phyloP scores from a whole-genome alignment of 1,140 invertebrate genomes.

The Drosophila azteca region DNA sequence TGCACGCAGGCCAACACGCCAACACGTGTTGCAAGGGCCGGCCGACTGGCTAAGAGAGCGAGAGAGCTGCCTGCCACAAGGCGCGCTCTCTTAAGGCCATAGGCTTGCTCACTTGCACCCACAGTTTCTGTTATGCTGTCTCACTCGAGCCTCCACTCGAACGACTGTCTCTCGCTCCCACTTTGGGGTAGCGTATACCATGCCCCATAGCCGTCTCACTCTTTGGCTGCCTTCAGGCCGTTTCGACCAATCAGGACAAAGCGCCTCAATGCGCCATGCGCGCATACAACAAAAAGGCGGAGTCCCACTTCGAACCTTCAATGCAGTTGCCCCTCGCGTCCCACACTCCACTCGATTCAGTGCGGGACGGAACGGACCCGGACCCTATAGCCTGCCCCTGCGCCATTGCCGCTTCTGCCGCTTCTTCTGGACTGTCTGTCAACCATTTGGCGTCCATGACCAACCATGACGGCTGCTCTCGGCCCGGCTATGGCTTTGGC shows the following conservation, averaged over 20 bases:
- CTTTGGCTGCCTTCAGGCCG: conserved; percentile 42
- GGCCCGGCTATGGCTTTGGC: conserved; percentile 5
- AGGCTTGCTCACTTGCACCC: conserved; percentile 12
- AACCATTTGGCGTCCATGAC: conserved; percentile 80
- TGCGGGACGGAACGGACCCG: conserved; percentile 1
- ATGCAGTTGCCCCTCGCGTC: not conserved
- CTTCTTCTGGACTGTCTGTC: conserved; percentile 63
- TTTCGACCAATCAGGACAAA: conserved; percentile 69
- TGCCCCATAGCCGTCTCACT: conserved; percentile 55
- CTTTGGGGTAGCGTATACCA: conserved; percentile 7
- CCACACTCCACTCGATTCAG: conserved; percentile 1
- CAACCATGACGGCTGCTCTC: conserved; percentile 69
- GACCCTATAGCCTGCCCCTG: conserved; percentile 53
- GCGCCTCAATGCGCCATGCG: conserved; percentile 55
- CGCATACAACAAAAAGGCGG: conserved; percentile 58
- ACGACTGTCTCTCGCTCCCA: conserved; percentile 52
- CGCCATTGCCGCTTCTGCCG: conserved; percentile 50
- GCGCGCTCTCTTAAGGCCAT: conserved; percentile 33
- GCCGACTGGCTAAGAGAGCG: conserved; percentile 40
- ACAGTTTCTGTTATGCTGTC: conserved; percentile 5
- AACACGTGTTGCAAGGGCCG: conserved; percentile 58
- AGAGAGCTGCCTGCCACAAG: conserved; percentile 7
- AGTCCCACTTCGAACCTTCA: conserved; percentile 33
- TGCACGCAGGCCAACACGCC: conserved; percentile 63
- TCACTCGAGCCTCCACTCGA: conserved; percentile 32